Evolutionary conservation across 2,797 vertebrate genomes (phyloP).

Genomic region (Tragopan temminckii): DNA sequence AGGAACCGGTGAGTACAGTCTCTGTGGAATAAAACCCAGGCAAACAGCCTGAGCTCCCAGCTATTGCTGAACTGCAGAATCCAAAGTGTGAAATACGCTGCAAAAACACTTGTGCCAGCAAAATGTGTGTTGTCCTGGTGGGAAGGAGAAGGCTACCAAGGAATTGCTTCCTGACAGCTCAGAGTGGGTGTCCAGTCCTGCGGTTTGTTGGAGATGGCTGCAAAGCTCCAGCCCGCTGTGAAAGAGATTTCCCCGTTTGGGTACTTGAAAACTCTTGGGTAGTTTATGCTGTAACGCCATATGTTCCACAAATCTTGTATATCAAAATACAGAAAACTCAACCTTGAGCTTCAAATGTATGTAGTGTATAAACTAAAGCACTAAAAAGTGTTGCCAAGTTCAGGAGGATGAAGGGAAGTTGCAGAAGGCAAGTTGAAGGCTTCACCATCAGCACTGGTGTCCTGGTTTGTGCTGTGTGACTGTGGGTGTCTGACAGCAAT

Average conservation of each 20-base stretch:
- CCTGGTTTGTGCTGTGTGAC: neutral
- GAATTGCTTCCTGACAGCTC: conserved; percentile 37
- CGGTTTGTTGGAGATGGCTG: conserved; percentile 13
- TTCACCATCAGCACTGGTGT: neutral
- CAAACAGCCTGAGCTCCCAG: conserved; percentile 44
- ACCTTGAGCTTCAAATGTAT: neutral
- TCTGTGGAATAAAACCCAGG: conserved; percentile 38
- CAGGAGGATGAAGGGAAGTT: neutral
- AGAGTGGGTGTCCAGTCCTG: conserved; percentile 29
- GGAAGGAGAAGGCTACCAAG: conserved; percentile 37
- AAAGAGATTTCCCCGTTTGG: conserved; percentile 9
- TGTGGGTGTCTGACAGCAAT: neutral
- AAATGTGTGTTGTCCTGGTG: conserved; percentile 45
- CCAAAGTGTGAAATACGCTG: neutral
- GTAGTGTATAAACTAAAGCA: neutral
- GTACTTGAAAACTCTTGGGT: neutral
- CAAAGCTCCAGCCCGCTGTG: neutral
- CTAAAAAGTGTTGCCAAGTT: accelerated
- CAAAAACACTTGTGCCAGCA: conserved; percentile 39
- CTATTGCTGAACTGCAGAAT: conserved; percentile 12
- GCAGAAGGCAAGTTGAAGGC: neutral
- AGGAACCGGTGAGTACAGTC: conserved; percentile 35
- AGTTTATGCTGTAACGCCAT: neutral
- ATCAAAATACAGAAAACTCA: neutral
- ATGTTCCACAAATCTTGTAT: neutral